Evolutionary conservation across 2,888 invertebrate species (phyloP), one percentile per base, ranked within the genome.

Genomic region (Sycophila texana): DNA sequence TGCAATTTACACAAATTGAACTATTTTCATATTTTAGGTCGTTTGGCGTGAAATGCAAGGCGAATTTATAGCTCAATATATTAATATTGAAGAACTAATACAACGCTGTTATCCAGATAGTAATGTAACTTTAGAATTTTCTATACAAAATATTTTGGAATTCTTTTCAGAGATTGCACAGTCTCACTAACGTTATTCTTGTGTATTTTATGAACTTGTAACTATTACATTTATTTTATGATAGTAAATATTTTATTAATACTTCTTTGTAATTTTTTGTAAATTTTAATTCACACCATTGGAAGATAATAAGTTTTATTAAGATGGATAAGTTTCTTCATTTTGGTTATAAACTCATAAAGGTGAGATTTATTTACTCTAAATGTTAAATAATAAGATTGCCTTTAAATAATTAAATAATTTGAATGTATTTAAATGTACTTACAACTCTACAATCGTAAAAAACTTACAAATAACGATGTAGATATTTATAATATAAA

Each of bases 11-110:
- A 7, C 7, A 39, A 39, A 10, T 10, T 79, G 53, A 74, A 63
- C 18, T 82, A 58, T 80, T 73, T 78, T 73, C 77, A 80, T 88
- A 87, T 10, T 39, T 39, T 91, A 96, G 94, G 99, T 99, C 71
- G 99, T 99, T 78, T 99, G 99, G 99, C 94, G 98, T 89, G 97
- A 98, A 86, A 99, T 99, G 99, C 99, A 99, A 92, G 98, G 99
- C 90, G 99, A 99, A 92, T 99, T 99, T 91, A 96, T 99, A 86
- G 95, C 96, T 85, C 99, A 99, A 91, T 98, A 99, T 91, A 97
- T 96, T 90, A 94, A 95, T 86, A 94, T 99, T 85, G 97, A 98
- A 91, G 96, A 96, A 85, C 93, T 98, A 84, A 97, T 99, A 88
- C 96, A 96, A 86, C 94, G 97, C 85, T 99, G 99, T 91, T 99